A percentile compares a stretch with the other conserved stretches of the same genome.
These are phyloP conservation scores for Epizoanthus fatuus DNA, from an alignment of 92 coral and sea anemone genomes.

Conservation along the genomic window DNA sequence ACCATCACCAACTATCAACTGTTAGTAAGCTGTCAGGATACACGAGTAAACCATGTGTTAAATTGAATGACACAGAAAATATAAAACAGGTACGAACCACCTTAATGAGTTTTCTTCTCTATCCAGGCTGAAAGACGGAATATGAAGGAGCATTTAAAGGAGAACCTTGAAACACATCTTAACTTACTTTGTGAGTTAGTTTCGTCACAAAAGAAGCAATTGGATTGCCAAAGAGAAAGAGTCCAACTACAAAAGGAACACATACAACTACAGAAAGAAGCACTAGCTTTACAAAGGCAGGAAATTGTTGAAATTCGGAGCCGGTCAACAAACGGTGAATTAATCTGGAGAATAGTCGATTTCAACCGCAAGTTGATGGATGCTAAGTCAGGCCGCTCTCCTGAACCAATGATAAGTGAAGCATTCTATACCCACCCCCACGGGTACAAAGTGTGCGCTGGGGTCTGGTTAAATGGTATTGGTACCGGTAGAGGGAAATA, in stretches of 20 bases:
- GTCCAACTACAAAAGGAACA: constrained; percentile 97
- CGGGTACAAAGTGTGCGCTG: constrained; percentile 99
- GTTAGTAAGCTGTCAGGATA: too few relatives aligned
- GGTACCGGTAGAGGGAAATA: constrained; percentile 99
- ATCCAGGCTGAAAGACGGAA: constrained; percentile 86
- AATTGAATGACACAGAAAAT: background rate
- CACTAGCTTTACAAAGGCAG: constrained; percentile 82
- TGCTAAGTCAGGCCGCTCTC: constrained; percentile 91
- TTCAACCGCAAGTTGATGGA: constrained; percentile 89
- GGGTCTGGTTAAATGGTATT: constrained; percentile 96
- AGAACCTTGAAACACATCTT: constrained; percentile 75
- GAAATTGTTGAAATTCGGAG: constrained; percentile 92
- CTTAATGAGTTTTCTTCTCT: too few relatives aligned
- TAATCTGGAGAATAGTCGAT: constrained; percentile 89
- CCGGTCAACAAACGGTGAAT: constrained; percentile 91
- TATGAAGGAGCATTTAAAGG: constrained; percentile 86
- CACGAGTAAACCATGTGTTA: background rate
- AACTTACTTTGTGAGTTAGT: constrained; percentile 78
- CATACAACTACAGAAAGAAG: constrained; percentile 93
- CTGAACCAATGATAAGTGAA: constrained; percentile 97
- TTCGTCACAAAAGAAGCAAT: constrained; percentile 83
- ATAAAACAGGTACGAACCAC: background rate
- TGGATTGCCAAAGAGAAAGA: constrained; percentile 88
- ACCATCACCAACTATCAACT: too few relatives aligned
- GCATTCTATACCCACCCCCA: constrained; percentile 98